phyloP scores from a whole-genome alignment of 2,113 vertebrate genomes.

The Campylomormyrus numenius region DNA sequence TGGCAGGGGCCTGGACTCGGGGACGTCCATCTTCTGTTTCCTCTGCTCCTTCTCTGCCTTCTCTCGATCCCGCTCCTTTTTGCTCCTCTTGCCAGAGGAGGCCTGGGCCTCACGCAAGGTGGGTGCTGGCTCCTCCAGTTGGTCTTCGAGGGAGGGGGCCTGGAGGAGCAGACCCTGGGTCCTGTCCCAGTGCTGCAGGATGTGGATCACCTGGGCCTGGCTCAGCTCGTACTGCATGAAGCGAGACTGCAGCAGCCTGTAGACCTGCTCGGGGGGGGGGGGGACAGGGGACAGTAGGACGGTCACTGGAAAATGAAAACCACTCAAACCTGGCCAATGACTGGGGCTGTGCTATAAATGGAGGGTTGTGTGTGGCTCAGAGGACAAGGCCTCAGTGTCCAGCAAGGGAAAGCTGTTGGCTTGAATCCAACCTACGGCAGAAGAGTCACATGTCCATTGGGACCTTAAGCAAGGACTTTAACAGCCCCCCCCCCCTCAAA shows the following conservation, averaged over 20 bases:
- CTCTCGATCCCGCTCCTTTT: constrained; percentile 54
- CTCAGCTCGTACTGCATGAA: constrained; percentile 65
- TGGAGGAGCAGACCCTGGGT: constrained; percentile 49
- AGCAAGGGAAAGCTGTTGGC: too few relatives aligned
- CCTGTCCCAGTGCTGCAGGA: constrained; percentile 74
- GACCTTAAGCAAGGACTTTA: not conserved
- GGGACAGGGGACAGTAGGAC: not conserved
- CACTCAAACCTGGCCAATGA: not conserved
- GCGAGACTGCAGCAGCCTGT: constrained; percentile 50
- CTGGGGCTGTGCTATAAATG: not conserved
- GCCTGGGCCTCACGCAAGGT: constrained; percentile 44
- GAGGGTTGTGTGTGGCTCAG: not conserved
- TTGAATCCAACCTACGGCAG: too few relatives aligned
- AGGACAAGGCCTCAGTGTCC: not conserved
- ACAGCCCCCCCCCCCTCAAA: not conserved
- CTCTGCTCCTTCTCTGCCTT: constrained; percentile 51
- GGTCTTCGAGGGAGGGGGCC: constrained; percentile 37
- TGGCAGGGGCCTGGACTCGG: constrained; percentile 1
- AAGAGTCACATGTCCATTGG: too few relatives aligned
- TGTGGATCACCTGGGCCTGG: constrained; percentile 47
- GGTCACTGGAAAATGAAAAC: not conserved
- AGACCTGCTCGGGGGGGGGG: not conserved
- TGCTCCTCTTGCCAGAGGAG: constrained; percentile 49
- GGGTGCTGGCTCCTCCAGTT: constrained; percentile 38
- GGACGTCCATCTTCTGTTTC: constrained; percentile 29